Evolutionary conservation across 1,140 invertebrate species (phyloP), one percentile per base, ranked within the genome.

Genomic region (Drosophila mojavensis): DNA sequence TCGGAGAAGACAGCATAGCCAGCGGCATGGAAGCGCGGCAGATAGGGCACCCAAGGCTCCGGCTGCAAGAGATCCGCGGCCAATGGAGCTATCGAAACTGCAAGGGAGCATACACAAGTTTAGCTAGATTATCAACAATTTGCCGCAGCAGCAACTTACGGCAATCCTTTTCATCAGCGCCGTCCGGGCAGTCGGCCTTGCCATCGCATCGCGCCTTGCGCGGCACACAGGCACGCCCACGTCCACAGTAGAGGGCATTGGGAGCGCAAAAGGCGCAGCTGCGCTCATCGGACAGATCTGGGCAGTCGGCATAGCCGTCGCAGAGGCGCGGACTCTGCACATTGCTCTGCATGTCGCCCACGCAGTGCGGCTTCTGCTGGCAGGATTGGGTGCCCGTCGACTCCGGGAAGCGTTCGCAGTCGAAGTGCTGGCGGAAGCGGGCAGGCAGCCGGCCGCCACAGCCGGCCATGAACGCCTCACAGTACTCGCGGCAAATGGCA

Each of bases 1-100:
- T 97, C 96, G 61, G 96, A 96, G 93, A 97, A 97, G 59, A 97
- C 94, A 1, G 97, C 96, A 92, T 95, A 97, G 4, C 97, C 97
- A 72, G 95, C 95, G 47, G 94, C 93, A 66, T 94, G 94, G 67
- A 97, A 96, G 64, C 95, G 93, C 1, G 94, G 92, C 24, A 95
- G 93, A 78, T 96, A 94, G 1, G 96, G 95, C 0, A 94, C 95
- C 75, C 94, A 92, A 56, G 93, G 91, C 13, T 93, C 93, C 43
- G 94, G 93, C 61, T 94, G 93, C 69, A 93, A 92, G 65, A 95
- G 91, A 47, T 93, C 93, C 0, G 94, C 92, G 20, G 96, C 92
- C 62, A 94, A 95, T 11, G 96, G 95, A 3, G 96, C 94, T 28
- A 98, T 93, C 30, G 95, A 95, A 61, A 98, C 96, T 97, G 17